Evolutionary conservation across 2,797 vertebrate species (phyloP), one percentile per base, ranked within the genome.

Genomic region (Vireo griseus): DNA sequence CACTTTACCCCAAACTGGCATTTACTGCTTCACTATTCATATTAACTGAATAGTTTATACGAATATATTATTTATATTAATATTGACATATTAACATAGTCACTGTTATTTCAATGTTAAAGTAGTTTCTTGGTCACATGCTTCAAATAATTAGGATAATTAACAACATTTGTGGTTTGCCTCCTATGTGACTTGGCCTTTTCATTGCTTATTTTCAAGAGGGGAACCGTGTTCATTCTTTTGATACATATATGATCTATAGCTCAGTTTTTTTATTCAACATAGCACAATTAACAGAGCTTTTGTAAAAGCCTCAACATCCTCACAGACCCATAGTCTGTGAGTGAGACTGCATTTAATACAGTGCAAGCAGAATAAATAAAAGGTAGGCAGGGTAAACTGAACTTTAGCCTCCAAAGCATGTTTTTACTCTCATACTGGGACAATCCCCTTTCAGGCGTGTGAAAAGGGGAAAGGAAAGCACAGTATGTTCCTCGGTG

Each of bases 391-490:
- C 17, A 87, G 52, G 31, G 33, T 52, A 79, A 85, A 87, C 13
- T 76, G 86, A 94, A 85, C 90, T 92, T 93, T 45, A 96, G 37
- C 48, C 63, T 87, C 59, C 59, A 76, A 88, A 94, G 77, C 2
- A 4, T 19, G 37, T 31, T 90, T 96, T 82, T 45, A 54, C 28
- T 74, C 57, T 42, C 42, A 61, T 75, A 87, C 52, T 9, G 5
- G 50, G 29, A 76, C 52, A 86, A 76, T 6, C 24, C 7, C n/a
- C 35, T 85, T 79, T 59, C 29, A 61, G 11, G 33, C 6, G 17
- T 8, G 65, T 0, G 13, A 58, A 85, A 51, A 10, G 6, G 9
- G 24, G 15, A 62, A 77, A 80, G 11, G 6, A 66, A 55, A 82
- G 26, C 5, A 4, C 8, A 4, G 11, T 33, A 16, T 2, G 4